A percentile compares a stretch with the other conserved stretches of the same genome.
These are phyloP conservation scores for Petaurus breviceps DNA, from an alignment of 2,113 vertebrate species.

Conservation along the genomic window DNA sequence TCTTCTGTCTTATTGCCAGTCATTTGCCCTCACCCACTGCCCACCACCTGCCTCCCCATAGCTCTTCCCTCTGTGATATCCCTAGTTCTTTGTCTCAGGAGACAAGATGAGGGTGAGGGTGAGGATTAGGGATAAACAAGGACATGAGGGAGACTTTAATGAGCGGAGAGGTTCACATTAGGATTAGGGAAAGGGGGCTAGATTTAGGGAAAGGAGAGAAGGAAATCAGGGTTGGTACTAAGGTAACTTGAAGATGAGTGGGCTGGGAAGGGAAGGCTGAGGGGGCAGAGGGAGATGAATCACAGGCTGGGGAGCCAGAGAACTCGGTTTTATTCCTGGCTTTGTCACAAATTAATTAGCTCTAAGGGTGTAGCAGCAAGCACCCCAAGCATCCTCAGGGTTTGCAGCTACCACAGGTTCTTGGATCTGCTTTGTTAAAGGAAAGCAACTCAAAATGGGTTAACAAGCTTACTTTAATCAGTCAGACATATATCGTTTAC, in stretches of 20 bases:
- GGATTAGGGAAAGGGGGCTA: background rate
- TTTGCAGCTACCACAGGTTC: no score
- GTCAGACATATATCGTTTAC: no score
- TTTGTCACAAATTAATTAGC: background rate
- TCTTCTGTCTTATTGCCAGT: background rate
- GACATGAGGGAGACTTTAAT: background rate
- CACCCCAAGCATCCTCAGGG: no score
- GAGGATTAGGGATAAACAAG: background rate
- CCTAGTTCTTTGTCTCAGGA: background rate
- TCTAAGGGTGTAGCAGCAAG: no score
- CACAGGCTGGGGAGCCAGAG: background rate
- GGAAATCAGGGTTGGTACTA: no score
- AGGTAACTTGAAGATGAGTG: no score
- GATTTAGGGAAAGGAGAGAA: no score
- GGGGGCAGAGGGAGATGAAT: background rate
- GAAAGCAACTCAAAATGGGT: no score
- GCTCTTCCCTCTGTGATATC: background rate
- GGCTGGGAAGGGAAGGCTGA: no score
- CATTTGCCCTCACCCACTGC: background rate
- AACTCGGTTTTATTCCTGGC: background rate
- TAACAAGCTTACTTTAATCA: no score
- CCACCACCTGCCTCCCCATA: background rate
- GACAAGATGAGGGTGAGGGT: background rate
- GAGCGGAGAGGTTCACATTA: background rate
- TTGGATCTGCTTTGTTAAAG: no score